Evolutionary conservation across 2,797 vertebrate genomes (phyloP).

Genomic region (Cuniculus paca): DNA sequence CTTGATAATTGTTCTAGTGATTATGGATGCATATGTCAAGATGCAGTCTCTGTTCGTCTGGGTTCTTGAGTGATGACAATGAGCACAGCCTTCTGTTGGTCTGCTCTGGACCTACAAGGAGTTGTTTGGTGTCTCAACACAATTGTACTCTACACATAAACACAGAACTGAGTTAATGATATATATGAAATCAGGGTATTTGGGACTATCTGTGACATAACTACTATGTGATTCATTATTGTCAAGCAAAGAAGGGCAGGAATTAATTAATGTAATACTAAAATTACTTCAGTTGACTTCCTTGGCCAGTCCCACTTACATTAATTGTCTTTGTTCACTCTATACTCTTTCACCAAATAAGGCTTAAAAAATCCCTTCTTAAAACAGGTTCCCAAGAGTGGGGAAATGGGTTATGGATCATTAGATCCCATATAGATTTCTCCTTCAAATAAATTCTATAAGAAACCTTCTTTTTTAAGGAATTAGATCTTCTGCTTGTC

Average conservation of each 20-base stretch:
- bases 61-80: background rate
- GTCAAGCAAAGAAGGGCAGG: background rate
- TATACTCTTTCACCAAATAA: background rate
- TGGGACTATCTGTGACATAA: background rate
- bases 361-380: background rate
- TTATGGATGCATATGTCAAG: background rate
- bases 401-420: background rate
- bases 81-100: background rate
- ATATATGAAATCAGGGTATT: background rate
- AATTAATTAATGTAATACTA: background rate
- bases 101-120: background rate
- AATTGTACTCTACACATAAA: background rate
- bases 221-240: background rate
- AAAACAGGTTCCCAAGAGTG: background rate
- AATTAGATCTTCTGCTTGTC: background rate
- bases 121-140: background rate
- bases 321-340: background rate
- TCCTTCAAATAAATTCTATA: background rate
- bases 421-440: background rate
- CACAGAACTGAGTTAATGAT: background rate
- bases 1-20: background rate
- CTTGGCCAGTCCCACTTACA: background rate
- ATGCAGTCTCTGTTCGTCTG: background rate
- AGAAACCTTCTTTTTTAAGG: slow-evolving; percentile 26
- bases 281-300: background rate